A percentile compares a stretch with the other conserved stretches of the same genome.
Evolutionary conservation across 2,113 vertebrate genomes (phyloP).

Genomic region (Chaenocephalus aceratus): DNA sequence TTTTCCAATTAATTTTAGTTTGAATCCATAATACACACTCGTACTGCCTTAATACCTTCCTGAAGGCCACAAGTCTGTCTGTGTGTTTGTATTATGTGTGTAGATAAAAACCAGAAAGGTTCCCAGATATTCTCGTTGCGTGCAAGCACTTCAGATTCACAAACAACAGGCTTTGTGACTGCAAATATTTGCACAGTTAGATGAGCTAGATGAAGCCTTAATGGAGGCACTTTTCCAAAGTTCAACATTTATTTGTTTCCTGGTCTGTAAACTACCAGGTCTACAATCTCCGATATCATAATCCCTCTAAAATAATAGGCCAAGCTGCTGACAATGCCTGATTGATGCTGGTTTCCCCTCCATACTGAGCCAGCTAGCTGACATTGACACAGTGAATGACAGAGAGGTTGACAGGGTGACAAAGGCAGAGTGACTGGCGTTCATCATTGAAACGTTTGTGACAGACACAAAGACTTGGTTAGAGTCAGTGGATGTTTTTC

Average conservation of each 20-base stretch:
- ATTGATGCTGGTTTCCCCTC: slow-evolving; percentile 61
- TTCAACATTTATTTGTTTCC: slow-evolving; percentile 60
- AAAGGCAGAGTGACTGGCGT: slow-evolving; percentile 54
- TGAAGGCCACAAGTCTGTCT: slow-evolving; percentile 27
- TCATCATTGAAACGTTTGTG: slow-evolving; percentile 45
- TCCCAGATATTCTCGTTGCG: slow-evolving; percentile 7
- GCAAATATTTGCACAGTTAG: slow-evolving; percentile 65
- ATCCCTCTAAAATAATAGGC: slow-evolving; percentile 63
- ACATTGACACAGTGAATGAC: slow-evolving; percentile 74
- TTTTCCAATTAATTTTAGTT: slow-evolving; percentile 38
- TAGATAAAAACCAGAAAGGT: slow-evolving; percentile 43
- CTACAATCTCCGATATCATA: slow-evolving; percentile 55
- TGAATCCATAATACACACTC: slow-evolving; percentile 33
- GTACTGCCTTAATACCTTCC: slow-evolving; percentile 10
- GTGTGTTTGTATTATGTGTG: slow-evolving; percentile 23
- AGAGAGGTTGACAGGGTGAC: slow-evolving; percentile 66
- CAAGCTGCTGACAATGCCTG: slow-evolving; percentile 59
- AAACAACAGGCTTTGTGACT: slow-evolving; percentile 47
- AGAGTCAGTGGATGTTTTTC: slow-evolving; percentile 16
- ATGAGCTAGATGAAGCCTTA: slow-evolving; percentile 60
- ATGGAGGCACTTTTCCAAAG: slow-evolving; percentile 53
- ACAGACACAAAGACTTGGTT: slow-evolving; percentile 28
- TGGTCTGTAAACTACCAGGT: slow-evolving; percentile 34
- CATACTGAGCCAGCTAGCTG: slow-evolving; percentile 47
- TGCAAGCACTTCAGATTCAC: slow-evolving; percentile 39